A percentile compares a stretch with the other conserved stretches of the same genome.
phyloP scores from a whole-genome alignment of 1,140 invertebrate genomes.

The Asobara japonica region DNA sequence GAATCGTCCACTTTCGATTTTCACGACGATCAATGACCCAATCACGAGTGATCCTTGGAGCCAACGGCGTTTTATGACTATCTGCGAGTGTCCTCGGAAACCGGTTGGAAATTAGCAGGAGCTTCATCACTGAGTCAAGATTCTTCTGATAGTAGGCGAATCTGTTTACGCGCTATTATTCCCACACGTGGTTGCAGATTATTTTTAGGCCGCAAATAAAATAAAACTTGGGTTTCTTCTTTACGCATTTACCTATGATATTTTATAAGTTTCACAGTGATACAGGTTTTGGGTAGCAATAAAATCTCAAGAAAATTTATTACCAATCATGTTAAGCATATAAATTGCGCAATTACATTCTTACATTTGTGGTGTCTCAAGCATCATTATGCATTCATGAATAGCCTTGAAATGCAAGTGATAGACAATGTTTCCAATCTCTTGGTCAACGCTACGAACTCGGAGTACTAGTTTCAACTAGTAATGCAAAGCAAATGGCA shows the following conservation, averaged over 20 bases:
- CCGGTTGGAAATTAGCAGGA: background rate
- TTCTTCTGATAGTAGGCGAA: background rate
- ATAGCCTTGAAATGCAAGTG: background rate
- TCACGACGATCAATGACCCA: background rate
- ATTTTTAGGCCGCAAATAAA: background rate
- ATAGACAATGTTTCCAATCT: background rate
- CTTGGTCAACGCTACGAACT: background rate
- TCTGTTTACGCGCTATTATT: background rate
- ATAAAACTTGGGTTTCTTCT: background rate
- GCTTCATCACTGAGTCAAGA: background rate
- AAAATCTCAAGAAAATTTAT: background rate
- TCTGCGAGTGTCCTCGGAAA: background rate
- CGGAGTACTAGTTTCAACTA: background rate
- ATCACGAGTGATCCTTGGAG: background rate
- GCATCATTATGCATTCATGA: background rate
- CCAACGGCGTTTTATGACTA: background rate
- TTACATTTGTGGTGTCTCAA: background rate
- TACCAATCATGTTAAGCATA: constrained; percentile 3
- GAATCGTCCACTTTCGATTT: no score
- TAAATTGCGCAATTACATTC: background rate
- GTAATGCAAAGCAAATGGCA: no score
- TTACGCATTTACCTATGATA: background rate
- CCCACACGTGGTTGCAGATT: background rate
- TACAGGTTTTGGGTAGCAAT: background rate
- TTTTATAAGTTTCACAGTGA: background rate